These are phyloP conservation scores for Brenthis ino DNA, from an alignment of 2,888 invertebrate genomes.

Conservation along the genomic window DNA sequence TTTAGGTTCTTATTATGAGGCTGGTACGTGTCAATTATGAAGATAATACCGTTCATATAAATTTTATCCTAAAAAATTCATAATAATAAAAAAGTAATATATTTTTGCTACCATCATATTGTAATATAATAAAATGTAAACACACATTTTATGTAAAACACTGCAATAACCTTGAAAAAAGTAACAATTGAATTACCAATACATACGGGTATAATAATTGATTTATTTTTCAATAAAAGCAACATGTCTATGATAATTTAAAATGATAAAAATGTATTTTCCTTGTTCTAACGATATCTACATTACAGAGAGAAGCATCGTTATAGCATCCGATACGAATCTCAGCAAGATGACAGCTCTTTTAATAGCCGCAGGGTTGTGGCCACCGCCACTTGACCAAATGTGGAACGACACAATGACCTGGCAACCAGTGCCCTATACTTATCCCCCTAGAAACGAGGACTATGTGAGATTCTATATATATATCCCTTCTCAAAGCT, in stretches of 20 bases:
- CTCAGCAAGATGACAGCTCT: slow-evolving; percentile 89
- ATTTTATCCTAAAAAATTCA: too few species aligned
- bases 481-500: not conserved
- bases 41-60: not conserved
- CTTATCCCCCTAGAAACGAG: slow-evolving; percentile 61
- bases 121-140: too few species aligned
- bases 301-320: slow-evolving; percentile 62
- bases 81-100: too few species aligned
- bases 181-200: too few species aligned
- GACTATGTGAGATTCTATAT: slow-evolving; percentile 60
- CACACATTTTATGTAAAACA: too few species aligned
- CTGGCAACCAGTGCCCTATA: slow-evolving; percentile 85
- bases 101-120: too few species aligned
- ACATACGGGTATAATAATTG: too few species aligned
- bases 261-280: not conserved
- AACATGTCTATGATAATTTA: not conserved
- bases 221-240: too few species aligned
- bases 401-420: slow-evolving; percentile 80
- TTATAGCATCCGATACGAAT: slow-evolving; percentile 86
- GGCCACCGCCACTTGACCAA: slow-evolving; percentile 80
- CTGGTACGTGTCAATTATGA: slow-evolving; percentile 51
- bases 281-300: not conserved
- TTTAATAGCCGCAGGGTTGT: slow-evolving; percentile 86
- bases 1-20: slow-evolving; percentile 72
- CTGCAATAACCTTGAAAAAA: too few species aligned